Evolutionary conservation across 1,140 invertebrate genomes (phyloP).

Genomic region (Calycopis cecrops): DNA sequence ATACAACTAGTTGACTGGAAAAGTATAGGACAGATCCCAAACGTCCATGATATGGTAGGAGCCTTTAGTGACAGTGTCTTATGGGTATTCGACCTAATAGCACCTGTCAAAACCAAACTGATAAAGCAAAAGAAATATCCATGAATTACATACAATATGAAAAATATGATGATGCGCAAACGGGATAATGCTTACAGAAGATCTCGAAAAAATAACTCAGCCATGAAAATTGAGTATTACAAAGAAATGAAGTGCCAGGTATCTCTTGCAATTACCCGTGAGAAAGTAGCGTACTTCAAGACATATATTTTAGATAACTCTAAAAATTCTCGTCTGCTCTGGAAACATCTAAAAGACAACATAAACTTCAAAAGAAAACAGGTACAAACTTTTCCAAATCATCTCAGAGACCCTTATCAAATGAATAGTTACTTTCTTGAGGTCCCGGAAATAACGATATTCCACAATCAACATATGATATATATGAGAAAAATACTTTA

Average conservation of each 20-base stretch:
- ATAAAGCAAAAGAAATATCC: conserved; percentile 15
- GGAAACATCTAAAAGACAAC: conserved; percentile 12
- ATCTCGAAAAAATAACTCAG: background rate
- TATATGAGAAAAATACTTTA: no score
- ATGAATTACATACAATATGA: no score
- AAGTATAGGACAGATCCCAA: background rate
- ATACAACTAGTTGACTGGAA: conserved; percentile 1
- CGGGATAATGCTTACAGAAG: background rate
- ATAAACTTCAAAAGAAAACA: no score
- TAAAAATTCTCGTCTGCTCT: background rate
- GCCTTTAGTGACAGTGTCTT: conserved; percentile 3
- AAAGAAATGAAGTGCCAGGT: background rate
- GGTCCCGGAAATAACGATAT: no score
- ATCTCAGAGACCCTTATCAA: no score
- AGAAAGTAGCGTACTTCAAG: conserved; percentile 5
- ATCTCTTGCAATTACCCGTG: no score
- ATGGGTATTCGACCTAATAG: conserved; percentile 6
- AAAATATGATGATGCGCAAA: background rate
- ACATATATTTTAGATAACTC: background rate
- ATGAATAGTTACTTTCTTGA: no score
- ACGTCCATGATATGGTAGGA: conserved; percentile 8
- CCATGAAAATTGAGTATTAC: background rate
- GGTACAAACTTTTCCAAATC: no score
- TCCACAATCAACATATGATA: no score
- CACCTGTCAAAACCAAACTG: conserved; percentile 2